phyloP scores from a whole-genome alignment of 2,797 vertebrate species.

The Trichosurus vulpecula region DNA sequence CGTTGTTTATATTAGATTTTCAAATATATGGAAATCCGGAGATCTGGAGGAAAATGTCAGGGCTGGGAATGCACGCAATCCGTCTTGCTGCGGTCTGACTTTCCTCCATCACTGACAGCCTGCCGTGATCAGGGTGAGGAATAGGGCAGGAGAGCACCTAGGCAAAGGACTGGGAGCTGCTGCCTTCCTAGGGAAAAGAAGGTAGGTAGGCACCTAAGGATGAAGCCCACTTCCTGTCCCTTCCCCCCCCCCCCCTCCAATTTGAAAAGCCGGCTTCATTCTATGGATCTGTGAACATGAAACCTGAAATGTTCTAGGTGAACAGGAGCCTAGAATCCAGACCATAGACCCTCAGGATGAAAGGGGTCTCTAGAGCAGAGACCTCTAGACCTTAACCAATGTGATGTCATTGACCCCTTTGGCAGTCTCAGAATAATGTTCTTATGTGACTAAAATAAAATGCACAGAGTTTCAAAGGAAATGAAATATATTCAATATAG shows the following conservation, averaged over 20 bases:
- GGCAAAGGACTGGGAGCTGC: background rate
- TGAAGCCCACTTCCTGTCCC: background rate
- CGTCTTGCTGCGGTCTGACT: slow-evolving; percentile 84
- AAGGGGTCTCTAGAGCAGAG: background rate
- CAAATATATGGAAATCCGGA: slow-evolving; percentile 91
- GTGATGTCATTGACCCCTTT: background rate
- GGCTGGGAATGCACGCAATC: slow-evolving; percentile 84
- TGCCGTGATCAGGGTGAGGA: slow-evolving; percentile 23
- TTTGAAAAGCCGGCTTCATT: background rate
- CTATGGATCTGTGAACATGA: background rate
- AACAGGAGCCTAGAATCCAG: background rate
- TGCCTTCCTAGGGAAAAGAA: rapidly evolving
- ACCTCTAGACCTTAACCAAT: background rate
- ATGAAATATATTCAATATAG: background rate
- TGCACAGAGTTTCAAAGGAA: background rate
- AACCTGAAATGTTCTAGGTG: background rate
- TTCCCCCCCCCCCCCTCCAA: too few relatives aligned
- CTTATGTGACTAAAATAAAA: background rate
- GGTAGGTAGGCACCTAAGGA: background rate
- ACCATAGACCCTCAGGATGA: background rate
- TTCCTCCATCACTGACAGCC: slow-evolving; percentile 69
- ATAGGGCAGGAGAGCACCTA: rapidly evolving
- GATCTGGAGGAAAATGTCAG: slow-evolving; percentile 89
- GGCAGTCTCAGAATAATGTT: background rate
- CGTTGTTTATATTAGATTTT: slow-evolving; percentile 92